phyloP scores from a whole-genome alignment of 2,113 vertebrate species.

The Festucalex cinctus region DNA sequence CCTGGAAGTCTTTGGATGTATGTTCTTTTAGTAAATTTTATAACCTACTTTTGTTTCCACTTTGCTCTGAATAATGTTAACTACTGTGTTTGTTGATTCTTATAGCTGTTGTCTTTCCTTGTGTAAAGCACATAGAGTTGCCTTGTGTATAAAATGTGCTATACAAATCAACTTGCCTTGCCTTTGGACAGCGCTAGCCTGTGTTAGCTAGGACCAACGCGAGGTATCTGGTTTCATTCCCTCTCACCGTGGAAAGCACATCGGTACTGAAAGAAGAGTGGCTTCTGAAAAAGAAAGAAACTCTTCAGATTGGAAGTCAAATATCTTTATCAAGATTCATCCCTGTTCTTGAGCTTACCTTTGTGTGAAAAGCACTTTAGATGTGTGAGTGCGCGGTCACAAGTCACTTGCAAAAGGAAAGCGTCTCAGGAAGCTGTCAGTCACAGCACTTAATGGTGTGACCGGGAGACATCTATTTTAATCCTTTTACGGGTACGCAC shows the following conservation, averaged over 20 bases:
- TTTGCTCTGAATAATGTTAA: too few species aligned
- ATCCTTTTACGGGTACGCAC: conserved; percentile 14
- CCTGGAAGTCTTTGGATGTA: background rate
- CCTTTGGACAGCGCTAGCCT: background rate
- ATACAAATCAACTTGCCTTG: too few species aligned
- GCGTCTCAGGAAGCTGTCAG: conserved; percentile 49
- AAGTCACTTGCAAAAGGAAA: conserved; percentile 42
- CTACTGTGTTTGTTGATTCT: too few species aligned
- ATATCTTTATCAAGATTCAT: conserved; percentile 10
- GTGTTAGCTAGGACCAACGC: background rate
- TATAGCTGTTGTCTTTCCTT: too few species aligned
- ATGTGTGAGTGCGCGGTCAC: conserved; percentile 10
- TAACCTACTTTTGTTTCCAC: too few species aligned
- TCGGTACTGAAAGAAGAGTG: background rate
- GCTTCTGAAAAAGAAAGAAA: background rate
- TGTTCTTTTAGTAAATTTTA: too few species aligned
- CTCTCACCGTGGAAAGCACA: background rate
- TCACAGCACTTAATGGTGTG: conserved; percentile 44
- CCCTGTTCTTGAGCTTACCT: conserved; percentile 19
- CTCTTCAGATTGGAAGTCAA: background rate
- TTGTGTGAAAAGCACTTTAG: conserved; percentile 21
- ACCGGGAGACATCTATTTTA: conserved; percentile 55
- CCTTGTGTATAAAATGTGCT: too few species aligned
- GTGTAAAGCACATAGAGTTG: too few species aligned
- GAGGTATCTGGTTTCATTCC: conserved; percentile 1